These are phyloP conservation scores for Elephas maximus DNA, from an alignment of 2,113 vertebrate species.

Conservation along the genomic window DNA sequence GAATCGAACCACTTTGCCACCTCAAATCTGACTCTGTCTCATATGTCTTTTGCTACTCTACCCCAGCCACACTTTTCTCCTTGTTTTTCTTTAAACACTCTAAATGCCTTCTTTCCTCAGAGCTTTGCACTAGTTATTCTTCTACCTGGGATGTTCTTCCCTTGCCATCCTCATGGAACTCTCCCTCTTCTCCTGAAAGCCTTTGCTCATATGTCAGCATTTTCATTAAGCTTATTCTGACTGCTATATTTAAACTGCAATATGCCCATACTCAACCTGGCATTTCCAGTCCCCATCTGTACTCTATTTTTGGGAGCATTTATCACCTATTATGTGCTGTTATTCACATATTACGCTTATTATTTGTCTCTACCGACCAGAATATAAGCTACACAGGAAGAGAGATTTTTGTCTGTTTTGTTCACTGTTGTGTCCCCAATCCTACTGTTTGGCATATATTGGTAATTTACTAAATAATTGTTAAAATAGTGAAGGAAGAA, in stretches of 20 bases:
- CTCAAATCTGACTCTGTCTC: too few species aligned
- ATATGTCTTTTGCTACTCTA: background rate
- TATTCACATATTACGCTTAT: too few species aligned
- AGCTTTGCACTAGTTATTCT: too few species aligned
- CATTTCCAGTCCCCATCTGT: too few species aligned
- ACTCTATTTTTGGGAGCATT: background rate
- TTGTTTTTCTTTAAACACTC: background rate
- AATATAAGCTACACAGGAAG: too few species aligned
- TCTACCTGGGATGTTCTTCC: too few species aligned
- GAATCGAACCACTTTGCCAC: background rate
- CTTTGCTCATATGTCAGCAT: background rate
- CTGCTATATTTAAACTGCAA: background rate
- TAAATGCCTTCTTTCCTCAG: too few species aligned
- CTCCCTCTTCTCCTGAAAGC: background rate
- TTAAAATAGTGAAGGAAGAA: background rate
- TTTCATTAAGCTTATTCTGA: background rate
- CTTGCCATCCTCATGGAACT: background rate
- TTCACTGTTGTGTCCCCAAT: background rate
- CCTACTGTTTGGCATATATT: background rate
- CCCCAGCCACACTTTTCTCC: background rate
- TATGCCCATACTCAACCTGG: background rate
- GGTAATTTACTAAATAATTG: background rate
- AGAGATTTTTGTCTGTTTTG: too few species aligned
- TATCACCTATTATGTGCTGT: background rate
- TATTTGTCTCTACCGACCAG: too few species aligned